Evolutionary conservation across 2,797 vertebrate genomes (phyloP).

Genomic region (Falco columbarius): DNA sequence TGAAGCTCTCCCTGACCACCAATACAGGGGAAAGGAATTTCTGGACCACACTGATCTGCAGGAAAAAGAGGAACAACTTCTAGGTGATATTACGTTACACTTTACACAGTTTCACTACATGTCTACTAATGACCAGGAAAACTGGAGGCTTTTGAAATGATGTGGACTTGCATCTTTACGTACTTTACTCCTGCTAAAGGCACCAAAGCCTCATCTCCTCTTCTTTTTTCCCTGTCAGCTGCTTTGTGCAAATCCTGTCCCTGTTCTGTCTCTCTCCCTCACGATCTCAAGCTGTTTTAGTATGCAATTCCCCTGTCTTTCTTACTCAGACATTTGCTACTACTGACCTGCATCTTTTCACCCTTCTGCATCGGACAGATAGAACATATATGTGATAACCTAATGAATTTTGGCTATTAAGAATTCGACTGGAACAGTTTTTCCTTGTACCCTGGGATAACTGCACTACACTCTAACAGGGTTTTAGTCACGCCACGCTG

Average conservation of each 20-base stretch:
- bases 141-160: not conserved
- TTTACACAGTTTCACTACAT: not conserved
- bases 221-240: not conserved
- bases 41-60: not conserved
- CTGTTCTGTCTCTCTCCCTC: not conserved
- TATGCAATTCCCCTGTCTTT: not conserved
- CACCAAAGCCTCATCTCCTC: not conserved
- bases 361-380: not conserved
- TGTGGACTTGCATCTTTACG: not conserved
- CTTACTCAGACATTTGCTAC: not conserved
- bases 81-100: not conserved
- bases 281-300: not conserved
- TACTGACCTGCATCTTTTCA: not conserved
- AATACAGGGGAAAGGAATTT: not conserved
- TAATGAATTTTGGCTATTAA: not conserved
- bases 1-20: not conserved
- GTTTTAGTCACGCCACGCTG: not conserved
- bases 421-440: not conserved
- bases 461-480: not conserved
- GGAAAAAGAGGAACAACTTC: not conserved
- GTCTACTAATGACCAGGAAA: not conserved
- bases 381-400: not conserved
- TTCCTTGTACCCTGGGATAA: not conserved
- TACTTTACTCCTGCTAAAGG: not conserved
- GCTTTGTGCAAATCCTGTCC: not conserved